Base-by-base conservation (phyloP, 1,140 invertebrate genomes). In the Eumaeus atala region DNA sequence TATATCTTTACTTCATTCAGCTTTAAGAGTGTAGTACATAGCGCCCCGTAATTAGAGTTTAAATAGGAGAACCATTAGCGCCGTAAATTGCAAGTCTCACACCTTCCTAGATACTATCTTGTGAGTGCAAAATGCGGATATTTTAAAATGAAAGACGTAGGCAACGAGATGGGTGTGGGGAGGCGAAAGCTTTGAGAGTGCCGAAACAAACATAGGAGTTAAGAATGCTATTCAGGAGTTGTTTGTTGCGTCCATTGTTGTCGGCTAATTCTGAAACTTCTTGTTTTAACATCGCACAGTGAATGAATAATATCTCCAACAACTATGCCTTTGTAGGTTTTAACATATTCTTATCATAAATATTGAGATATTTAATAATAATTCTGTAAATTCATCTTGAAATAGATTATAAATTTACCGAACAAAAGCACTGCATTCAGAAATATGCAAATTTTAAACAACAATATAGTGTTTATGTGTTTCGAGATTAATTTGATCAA, bases 121-220 rank as follows among this genome's bases (percentile, higher is more conserved):
- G 37, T 64, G 54, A 50, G 51, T 48, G 54, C 37, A 36, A 38
- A 47, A 48, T 49, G 59, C 34, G 55, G 48, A 40, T 47, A 56
- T 44, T 61, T 44, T 53, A 61, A 56, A 53, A 55, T 37, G 36
- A 40, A 51, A 9, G 49, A 17, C 36, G 51, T 28, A 48, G 56
- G 35, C 47, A 58, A n/a, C n/a, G 21, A 28, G 21, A 2, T 28
- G 21, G 21, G 21, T 28, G 21, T n/a, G 21, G 6, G 21, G 21
- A 6, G 21, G 21, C 21, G 21, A 33, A 36, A 40, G 50, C 33
- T 62, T 61, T 59, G 58, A 64, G 60, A 67, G 63, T 54, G 58
- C 64, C 62, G 66, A 70, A 71, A 71, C 70, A 75, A 75, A 75
- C 70, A 72, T 50, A 57, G 55, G 60, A 64, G 62, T 66, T 65